Percentiles rank a stretch among this genome's conserved stretches.
Evolutionary conservation across 2,797 vertebrate genomes (phyloP).

Genomic region (Lithobates sylvaticus): DNA sequence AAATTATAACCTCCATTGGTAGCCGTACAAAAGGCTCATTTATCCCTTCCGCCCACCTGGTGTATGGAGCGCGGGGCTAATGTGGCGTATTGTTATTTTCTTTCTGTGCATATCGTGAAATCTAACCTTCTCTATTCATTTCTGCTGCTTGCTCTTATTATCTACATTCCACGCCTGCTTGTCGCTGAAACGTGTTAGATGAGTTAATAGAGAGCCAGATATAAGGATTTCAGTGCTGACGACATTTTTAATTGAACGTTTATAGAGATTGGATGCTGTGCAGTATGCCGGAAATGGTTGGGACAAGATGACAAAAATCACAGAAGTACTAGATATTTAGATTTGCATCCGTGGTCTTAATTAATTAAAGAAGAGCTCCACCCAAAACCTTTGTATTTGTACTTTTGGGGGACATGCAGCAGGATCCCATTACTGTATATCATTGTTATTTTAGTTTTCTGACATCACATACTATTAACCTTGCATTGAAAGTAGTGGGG

Average conservation of each 20-base stretch:
- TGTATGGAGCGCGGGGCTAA: slow-evolving; percentile 30
- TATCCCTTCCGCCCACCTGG: slow-evolving; percentile 47
- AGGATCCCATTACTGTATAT: neutral
- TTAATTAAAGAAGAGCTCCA: neutral
- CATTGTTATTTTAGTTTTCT: neutral
- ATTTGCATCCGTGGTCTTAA: neutral
- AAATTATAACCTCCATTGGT: slow-evolving; percentile 48
- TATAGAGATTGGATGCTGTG: slow-evolving; percentile 8
- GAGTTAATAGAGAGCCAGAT: slow-evolving; percentile 51
- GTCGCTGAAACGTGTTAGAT: slow-evolving; percentile 34
- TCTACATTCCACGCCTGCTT: slow-evolving; percentile 44
- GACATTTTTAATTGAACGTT: slow-evolving; percentile 45
- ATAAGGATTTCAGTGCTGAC: slow-evolving; percentile 40
- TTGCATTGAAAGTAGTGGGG: too few relatives aligned
- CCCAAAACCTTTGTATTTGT: neutral
- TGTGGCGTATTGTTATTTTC: slow-evolving; percentile 49
- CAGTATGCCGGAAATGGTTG: neutral
- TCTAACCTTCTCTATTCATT: slow-evolving; percentile 53
- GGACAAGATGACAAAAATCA: neutral
- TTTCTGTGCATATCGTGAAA: slow-evolving; percentile 40
- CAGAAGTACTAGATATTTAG: neutral
- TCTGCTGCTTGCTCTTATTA: slow-evolving; percentile 39
- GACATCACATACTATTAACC: too few relatives aligned
- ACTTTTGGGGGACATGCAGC: neutral
- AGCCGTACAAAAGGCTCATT: slow-evolving; percentile 46